Base-by-base conservation (phyloP, 2,797 vertebrate genomes). In the Jordanella pulchra region DNA sequence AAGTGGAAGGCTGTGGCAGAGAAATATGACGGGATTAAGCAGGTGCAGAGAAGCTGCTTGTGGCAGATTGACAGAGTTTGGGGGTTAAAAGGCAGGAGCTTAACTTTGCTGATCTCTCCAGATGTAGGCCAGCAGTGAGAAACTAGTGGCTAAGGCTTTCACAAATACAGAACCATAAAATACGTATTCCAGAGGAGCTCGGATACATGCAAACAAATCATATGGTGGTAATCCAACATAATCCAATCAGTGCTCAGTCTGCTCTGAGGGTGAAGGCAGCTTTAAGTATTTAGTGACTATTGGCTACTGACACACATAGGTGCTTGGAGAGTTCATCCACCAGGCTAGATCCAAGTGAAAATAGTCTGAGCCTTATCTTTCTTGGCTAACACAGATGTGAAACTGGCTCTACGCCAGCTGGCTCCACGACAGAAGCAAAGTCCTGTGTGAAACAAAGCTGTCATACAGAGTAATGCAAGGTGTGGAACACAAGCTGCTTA, bases 91-190 rank as follows among this genome's bases (percentile, higher is more conserved):
- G 80, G 82, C 90, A 85, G 74, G 25, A 80, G 89, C 89, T 93
- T 92, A 93, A 91, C 87, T 88, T 39, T 85, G 89, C 78, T 90
- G 87, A 92, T 91, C 89, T 88, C 77, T 82, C 86, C 89, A 90
- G 91, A 93, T 93, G 92, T 90, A 89, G 88, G 89, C 73, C 80
- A 84, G 75, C 83, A 42, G 61, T 48, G 76, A 77, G 67, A 81
- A 81, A 77, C 70, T 72, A 69, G 61, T 72, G 64, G 70, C 77
- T 73, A 72, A 60, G 63, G 72, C 78, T 84, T 75, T 12, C 0
- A 79, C 10, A 1, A 53, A 15, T 53, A 64, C 56, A 76, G 13
- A 23, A 7, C 51, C 17, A 17, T 45, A 44, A 39, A 17, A 56
- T 50, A n/a, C 66, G 58, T 15, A 32, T 71, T 58, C 68, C 58